Percentiles rank a stretch among this genome's conserved stretches.
phyloP scores from a whole-genome alignment of 2,888 invertebrate species.

The Maniola hyperantus region DNA sequence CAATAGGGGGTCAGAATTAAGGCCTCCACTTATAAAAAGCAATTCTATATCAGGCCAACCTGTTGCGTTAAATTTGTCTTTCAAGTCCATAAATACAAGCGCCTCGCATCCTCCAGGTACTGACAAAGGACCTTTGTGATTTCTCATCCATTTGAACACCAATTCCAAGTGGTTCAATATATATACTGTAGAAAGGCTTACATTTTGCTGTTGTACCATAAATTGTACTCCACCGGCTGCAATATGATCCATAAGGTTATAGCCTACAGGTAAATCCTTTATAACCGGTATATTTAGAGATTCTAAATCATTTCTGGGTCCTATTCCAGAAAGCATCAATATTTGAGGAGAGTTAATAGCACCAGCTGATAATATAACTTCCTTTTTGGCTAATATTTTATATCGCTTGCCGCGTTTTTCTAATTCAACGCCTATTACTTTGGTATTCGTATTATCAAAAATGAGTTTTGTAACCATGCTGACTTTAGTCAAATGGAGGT shows the following conservation, averaged over 20 bases:
- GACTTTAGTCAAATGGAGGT: conserved; percentile 84
- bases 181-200: conserved; percentile 60
- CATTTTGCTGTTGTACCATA: conserved; percentile 67
- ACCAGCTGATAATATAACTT: conserved; percentile 89
- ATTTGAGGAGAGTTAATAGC: conserved; percentile 90
- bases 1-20: conserved; percentile 73
- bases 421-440: conserved; percentile 84
- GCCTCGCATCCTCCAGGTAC: conserved; percentile 87
- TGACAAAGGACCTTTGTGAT: conserved; percentile 82
- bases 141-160: conserved; percentile 79
- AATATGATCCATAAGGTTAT: conserved; percentile 87
- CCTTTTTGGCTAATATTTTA: conserved; percentile 84
- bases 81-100: conserved; percentile 84
- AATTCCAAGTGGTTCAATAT: conserved; percentile 66
- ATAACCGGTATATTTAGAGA: conserved; percentile 79
- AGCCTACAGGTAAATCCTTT: conserved; percentile 84
- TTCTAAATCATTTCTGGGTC: conserved; percentile 83
- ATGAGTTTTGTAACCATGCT: conserved; percentile 84
- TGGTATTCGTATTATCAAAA: conserved; percentile 79
- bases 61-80: conserved; percentile 77
- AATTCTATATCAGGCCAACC: conserved; percentile 86
- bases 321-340: conserved; percentile 90
- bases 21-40: conserved; percentile 82
- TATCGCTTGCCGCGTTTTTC: conserved; percentile 75
- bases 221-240: conserved; percentile 85